Percentiles rank a stretch among this genome's conserved stretches.
Evolutionary conservation across 2,113 vertebrate genomes (phyloP).

Genomic region (Clarias macrocephalus): DNA sequence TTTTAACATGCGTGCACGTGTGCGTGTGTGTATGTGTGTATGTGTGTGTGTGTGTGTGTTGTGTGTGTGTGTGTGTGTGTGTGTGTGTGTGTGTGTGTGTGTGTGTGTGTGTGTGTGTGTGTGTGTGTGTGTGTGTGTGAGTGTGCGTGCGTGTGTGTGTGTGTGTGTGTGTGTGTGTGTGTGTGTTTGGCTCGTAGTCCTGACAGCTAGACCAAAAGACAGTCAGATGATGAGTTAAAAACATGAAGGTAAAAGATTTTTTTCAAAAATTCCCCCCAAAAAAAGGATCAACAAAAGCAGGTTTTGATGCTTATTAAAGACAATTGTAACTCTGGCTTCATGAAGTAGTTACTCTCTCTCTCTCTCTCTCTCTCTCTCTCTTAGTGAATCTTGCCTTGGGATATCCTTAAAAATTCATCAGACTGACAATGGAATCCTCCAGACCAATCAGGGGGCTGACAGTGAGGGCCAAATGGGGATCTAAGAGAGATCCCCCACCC

Average conservation of each 20-base stretch:
- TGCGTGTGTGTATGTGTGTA: too few relatives aligned
- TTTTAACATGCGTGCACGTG: too few relatives aligned
- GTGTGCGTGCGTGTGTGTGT: neutral
- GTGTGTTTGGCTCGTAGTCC: conserved; percentile 33
- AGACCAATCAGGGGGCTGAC: conserved; percentile 74
- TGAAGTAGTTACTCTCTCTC: conserved; percentile 66
- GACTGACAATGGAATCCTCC: conserved; percentile 80
- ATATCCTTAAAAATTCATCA: conserved; percentile 86
- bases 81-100: too few relatives aligned
- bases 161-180: neutral
- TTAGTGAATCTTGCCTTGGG: conserved; percentile 78
- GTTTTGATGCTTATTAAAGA: conserved; percentile 77
- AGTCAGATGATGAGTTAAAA: conserved; percentile 51
- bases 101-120: too few relatives aligned
- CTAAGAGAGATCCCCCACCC: conserved; percentile 56
- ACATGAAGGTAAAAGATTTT: conserved; percentile 19
- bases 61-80: too few relatives aligned
- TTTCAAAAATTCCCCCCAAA: neutral
- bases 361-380: conserved; percentile 30
- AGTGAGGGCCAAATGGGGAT: conserved; percentile 66
- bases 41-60: too few relatives aligned
- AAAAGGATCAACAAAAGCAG: conserved; percentile 50
- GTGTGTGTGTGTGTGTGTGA: too few relatives aligned
- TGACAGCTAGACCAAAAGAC: conserved; percentile 44
- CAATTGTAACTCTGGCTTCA: conserved; percentile 76